Conservation (phyloP, 1,140 invertebrate genomes). For the Halictus rubicundus region DNA sequence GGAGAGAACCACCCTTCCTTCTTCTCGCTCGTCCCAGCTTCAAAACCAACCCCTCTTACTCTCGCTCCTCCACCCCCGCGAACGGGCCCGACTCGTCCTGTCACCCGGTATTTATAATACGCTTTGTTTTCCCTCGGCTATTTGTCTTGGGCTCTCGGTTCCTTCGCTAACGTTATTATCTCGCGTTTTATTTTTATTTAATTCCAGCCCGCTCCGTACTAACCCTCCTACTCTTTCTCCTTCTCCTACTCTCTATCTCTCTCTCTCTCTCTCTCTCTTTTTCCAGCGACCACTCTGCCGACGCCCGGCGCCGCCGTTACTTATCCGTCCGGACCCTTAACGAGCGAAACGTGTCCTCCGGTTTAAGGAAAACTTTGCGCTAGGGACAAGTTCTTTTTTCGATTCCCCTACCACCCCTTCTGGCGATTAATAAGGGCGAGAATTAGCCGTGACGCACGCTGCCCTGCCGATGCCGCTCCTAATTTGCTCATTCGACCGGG, state of each 20-base stretch:
- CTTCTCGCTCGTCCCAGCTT: conserved; percentile 36
- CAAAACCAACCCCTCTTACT: conserved; percentile 52
- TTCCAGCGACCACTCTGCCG: conserved; percentile 31
- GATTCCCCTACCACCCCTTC: background rate
- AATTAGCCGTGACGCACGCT: background rate
- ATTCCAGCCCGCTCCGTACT: conserved; percentile 46
- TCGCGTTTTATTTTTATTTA: conserved; percentile 71
- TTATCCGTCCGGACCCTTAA: conserved; percentile 58
- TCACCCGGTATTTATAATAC: conserved; percentile 72
- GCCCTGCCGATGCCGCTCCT: too few species aligned
- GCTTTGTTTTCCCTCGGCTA: conserved; percentile 71
- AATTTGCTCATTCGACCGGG: too few species aligned
- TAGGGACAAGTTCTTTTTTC: background rate
- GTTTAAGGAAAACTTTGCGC: conserved; percentile 44
- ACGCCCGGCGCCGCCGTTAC: conserved; percentile 49
- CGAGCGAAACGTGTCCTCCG: conserved; percentile 55
- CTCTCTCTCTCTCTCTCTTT: background rate
- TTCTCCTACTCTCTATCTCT: background rate
- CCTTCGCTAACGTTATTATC: conserved; percentile 69
- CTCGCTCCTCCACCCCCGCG: conserved; percentile 37
- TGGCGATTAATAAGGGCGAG: background rate
- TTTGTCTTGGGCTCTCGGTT: conserved; percentile 67
- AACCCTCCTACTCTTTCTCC: too few species aligned
- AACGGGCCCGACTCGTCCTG: conserved; percentile 57
- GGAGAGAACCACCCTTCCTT: conserved; percentile 17